Percentiles rank a stretch among this genome's conserved stretches.
Evolutionary conservation across 2,113 vertebrate genomes (phyloP).

Genomic region (Fregetta grallaria): DNA sequence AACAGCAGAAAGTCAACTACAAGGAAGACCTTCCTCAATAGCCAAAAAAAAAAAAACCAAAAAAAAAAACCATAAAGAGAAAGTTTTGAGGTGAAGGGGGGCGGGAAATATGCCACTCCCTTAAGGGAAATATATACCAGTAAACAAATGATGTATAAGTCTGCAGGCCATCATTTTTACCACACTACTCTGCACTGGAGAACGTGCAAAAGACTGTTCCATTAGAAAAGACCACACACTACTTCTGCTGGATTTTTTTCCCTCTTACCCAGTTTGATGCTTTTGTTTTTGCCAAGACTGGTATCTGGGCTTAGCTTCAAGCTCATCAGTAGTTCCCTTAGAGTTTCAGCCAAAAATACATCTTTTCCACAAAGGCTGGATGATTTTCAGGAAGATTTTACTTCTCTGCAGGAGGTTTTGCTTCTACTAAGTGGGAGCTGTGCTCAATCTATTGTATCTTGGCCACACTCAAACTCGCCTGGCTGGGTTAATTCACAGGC

Average conservation of each 20-base stretch:
- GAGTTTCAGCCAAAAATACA: constrained; percentile 48
- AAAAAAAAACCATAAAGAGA: background rate
- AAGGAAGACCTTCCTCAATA: background rate
- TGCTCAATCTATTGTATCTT: constrained; percentile 16
- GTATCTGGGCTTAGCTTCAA: constrained; percentile 64
- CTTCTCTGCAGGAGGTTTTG: constrained; percentile 35
- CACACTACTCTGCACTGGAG: background rate
- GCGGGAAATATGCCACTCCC: background rate
- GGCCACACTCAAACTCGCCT: background rate
- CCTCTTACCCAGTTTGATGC: constrained; percentile 38
- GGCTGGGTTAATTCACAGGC: constrained; percentile 20
- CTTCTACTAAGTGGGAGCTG: constrained; percentile 34
- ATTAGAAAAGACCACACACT: constrained; percentile 14
- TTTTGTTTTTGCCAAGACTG: constrained; percentile 52
- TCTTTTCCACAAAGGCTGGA: constrained; percentile 66
- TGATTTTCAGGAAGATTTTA: constrained; percentile 51
- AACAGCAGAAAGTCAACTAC: background rate
- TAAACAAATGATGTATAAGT: constrained; percentile 17
- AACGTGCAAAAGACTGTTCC: constrained; percentile 26
- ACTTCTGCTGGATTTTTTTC: background rate
- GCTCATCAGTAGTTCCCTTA: constrained; percentile 54
- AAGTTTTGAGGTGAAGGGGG: constrained; percentile 8
- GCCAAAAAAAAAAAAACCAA: background rate
- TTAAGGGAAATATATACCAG: background rate
- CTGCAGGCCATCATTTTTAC: constrained; percentile 41